Base-by-base conservation (phyloP, 2,888 invertebrate genomes). In the Eulithis prunata region DNA sequence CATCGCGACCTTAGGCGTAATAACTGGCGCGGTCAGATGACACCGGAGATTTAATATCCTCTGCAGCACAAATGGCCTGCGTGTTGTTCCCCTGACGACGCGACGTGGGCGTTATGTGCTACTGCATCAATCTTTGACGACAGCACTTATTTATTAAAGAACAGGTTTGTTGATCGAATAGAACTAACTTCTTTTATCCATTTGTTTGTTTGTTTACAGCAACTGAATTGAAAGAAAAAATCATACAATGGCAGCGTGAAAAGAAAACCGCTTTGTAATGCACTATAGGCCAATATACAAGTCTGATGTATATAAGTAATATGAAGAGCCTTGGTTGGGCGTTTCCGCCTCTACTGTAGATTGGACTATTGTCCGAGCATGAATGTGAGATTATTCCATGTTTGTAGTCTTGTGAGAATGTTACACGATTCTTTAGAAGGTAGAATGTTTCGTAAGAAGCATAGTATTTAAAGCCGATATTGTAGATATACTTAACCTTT, bases 201-300 rank as follows among this genome's bases (percentile, higher is more conserved):
- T 41, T 11, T 41, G 6, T 41, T 66, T 62, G 59, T 65, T 70
- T 75, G 94, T 94, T 46, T 93, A 57, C 68, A 96, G 98, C 96
- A 75, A 94, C 95, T 59, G 98, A 98, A 80, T 93, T 98, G 71
- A 98, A 97, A 90, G 96, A 97, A 84, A 95, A 96, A 82, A 98
- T 98, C 85, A 94, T 95, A 75, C 95, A 95, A 79, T 98, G 98
- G 98, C 97, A 97, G 84, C 95, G 95, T 73, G 96, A 97, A 82
- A 97, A 97, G 89, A 94, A 94, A 81, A 81, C 87, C 60, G 82
- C 93, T 58, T 84, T 93, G 69, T 90, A 90, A 62, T 32, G 90
- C 85, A 78, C 78, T 78, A 71, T 74, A 81, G 49, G 85, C 87
- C 84, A 89, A 87, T 75, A 71, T 79, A 55, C 80, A 89, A 91